phyloP scores from a whole-genome alignment of 64 coral and sea anemone genomes.

The Catalaphyllia jardinei region DNA sequence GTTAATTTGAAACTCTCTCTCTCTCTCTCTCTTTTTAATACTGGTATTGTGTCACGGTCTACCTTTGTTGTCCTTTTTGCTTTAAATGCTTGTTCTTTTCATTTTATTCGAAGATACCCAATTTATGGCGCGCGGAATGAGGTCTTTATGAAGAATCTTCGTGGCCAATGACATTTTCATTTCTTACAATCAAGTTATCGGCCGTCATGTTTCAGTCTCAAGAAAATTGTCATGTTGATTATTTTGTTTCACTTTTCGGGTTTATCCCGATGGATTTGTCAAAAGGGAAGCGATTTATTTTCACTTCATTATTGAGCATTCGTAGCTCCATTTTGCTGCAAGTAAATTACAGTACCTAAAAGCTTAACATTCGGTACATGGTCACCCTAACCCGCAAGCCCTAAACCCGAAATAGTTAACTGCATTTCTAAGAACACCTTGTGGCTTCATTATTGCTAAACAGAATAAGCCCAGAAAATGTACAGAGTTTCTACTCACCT shows the following conservation, averaged over 20 bases:
- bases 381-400: too few species aligned
- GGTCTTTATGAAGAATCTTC: too few species aligned
- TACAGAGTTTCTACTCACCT: too few species aligned
- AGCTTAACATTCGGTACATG: too few species aligned
- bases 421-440: too few species aligned
- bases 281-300: background rate
- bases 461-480: too few species aligned
- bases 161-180: too few species aligned
- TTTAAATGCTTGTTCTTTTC: background rate
- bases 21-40: background rate
- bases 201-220: background rate
- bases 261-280: background rate
- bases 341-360: too few species aligned
- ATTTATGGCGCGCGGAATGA: background rate
- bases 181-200: background rate
- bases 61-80: background rate
- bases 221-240: background rate
- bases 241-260: background rate
- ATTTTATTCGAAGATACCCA: background rate
- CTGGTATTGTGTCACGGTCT: background rate
- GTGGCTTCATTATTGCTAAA: too few species aligned
- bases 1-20: background rate
- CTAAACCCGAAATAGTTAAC: too few species aligned
- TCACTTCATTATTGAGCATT: background rate
- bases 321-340: too few species aligned